Conservation (phyloP, 2,888 invertebrate species). For the Lymantria monacha region DNA sequence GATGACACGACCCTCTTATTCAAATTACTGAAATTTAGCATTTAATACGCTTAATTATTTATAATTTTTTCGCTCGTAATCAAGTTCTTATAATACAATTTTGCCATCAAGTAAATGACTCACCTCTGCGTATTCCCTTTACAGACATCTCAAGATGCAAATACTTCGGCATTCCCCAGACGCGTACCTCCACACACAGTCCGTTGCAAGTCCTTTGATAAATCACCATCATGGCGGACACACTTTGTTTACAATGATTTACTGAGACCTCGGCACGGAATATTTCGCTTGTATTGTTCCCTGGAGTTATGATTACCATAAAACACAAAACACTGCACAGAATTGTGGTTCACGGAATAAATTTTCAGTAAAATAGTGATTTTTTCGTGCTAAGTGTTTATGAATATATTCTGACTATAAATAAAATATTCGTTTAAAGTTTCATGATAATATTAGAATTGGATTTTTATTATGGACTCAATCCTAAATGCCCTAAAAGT, state of each 20-base stretch:
- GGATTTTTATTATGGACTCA: no score
- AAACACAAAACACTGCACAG: constrained; percentile 37
- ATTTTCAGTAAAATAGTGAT: constrained; percentile 19
- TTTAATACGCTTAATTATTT: no score
- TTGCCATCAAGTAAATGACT: background rate
- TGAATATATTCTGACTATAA: background rate
- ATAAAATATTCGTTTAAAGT: no score
- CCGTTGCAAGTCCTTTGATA: constrained; percentile 34
- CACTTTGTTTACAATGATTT: constrained; percentile 44
- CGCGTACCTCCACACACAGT: constrained; percentile 14
- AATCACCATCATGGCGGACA: constrained; percentile 36
- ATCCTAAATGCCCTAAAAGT: no score
- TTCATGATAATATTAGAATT: no score
- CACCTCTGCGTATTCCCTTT: background rate
- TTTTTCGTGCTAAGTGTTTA: constrained; percentile 8
- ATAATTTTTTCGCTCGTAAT: no score
- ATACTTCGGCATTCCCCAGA: constrained; percentile 3
- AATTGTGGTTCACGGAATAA: constrained; percentile 27
- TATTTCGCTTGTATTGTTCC: constrained; percentile 38
- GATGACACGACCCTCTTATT: no score
- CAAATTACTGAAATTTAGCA: no score
- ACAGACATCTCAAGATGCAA: constrained; percentile 6
- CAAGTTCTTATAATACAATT: no score
- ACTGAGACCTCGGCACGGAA: constrained; percentile 31
- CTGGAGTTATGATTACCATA: constrained; percentile 45